Base-by-base conservation (phyloP, 2,888 invertebrate genomes). In the Acronicta alni region DNA sequence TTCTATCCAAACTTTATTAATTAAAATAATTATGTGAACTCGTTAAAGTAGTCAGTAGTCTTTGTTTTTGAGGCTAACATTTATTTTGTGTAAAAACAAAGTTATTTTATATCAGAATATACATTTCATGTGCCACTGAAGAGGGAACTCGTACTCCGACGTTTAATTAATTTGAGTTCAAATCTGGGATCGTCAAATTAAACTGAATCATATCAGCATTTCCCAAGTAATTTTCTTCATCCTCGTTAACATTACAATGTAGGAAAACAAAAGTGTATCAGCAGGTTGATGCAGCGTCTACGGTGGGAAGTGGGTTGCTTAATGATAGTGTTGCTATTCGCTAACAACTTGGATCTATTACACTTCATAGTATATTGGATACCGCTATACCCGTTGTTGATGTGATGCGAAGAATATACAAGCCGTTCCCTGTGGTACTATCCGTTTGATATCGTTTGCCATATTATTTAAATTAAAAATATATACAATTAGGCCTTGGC, bases 241-340 rank as follows among this genome's bases (percentile, higher is more conserved):
- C 38, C 30, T 64, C 18, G 17, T 30, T 30, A 3, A 26, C 16
- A 45, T 17, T 45, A 45, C 41, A 18, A 64, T 53, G 53, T 55
- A 55, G 59, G 67, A 71, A 72, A 59, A 68, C 67, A 66, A 72
- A 71, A 71, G 72, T 66, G 72, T 68, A 58, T 68, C 72, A 68
- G 72, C 67, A 72, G 67, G 72, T 71, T 67, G 67, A 66, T 38
- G 54, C 42, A 41, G 58, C 39, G 37, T 53, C 38, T 67, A 45
- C 37, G 46, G 52, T 67, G 72, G 67, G 72, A 72, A 72, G 72
- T 72, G 54, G 67, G 72, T 52, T 68, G 66, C 41, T 48, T 68
- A 72, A 67, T 72, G 59, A 67, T 68, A 59, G 59, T 59, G 59
- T 51, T 66, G 67, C 51, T 67, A 58, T 67, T 72, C 59, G 72